phyloP scores from a whole-genome alignment of 2,113 vertebrate genomes.

The Pholis gunnellus region DNA sequence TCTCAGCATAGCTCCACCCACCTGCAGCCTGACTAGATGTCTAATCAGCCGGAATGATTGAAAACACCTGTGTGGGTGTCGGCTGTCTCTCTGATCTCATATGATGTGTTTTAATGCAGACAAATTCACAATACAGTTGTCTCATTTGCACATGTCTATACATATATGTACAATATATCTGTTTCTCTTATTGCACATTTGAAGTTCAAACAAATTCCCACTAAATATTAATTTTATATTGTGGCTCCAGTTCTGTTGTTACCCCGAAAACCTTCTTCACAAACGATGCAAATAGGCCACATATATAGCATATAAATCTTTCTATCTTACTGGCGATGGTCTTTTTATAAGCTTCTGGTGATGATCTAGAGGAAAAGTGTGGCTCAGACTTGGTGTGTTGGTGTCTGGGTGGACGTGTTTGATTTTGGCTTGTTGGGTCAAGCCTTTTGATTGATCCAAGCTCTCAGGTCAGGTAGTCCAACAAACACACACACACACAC shows the following conservation, averaged over 20 bases:
- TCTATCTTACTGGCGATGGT: background rate
- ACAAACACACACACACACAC: background rate
- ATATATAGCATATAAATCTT: background rate
- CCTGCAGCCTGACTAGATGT: background rate
- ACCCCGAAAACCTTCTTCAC: background rate
- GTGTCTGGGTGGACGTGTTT: background rate
- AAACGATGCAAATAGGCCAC: background rate
- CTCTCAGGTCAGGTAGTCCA: background rate
- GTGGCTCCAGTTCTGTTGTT: background rate
- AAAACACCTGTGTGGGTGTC: too few relatives aligned
- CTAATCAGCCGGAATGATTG: background rate
- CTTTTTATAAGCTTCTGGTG: background rate
- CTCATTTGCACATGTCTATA: too few relatives aligned
- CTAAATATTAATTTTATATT: background rate
- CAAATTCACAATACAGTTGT: too few relatives aligned
- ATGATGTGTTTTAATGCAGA: too few relatives aligned
- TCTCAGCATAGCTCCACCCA: background rate
- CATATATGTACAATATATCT: too few relatives aligned
- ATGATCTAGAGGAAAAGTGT: background rate
- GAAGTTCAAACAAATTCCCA: background rate
- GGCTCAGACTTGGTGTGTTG: background rate
- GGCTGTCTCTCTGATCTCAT: too few relatives aligned
- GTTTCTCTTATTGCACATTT: too few relatives aligned
- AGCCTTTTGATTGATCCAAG: background rate
- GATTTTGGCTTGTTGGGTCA: slow-evolving; percentile 4